Conservation (phyloP, 2,888 invertebrate genomes). For the Orthosia incerta region DNA sequence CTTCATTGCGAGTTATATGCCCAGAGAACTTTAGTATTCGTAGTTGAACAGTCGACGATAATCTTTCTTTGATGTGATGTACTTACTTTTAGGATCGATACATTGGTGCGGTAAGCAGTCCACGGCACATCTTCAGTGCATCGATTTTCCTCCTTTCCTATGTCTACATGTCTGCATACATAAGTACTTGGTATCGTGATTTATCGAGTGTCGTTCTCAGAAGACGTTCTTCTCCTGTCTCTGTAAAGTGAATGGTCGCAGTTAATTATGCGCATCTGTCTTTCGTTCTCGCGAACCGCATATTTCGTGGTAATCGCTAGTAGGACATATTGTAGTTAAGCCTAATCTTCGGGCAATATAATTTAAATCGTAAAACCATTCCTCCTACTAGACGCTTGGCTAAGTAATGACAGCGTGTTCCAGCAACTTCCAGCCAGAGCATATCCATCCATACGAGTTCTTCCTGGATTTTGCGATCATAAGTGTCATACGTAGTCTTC, state of each 20-base stretch:
- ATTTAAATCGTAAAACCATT: slow-evolving; percentile 18
- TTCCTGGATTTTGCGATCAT: background rate
- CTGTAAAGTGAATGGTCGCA: slow-evolving; percentile 37
- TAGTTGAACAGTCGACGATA: no score
- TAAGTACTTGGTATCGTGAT: slow-evolving; percentile 29
- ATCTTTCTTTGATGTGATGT: no score
- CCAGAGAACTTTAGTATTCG: no score
- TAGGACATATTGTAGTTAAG: slow-evolving; percentile 18
- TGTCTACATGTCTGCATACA: no score
- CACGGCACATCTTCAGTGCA: no score
- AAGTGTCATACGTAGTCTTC: background rate
- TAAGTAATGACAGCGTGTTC: slow-evolving; percentile 4
- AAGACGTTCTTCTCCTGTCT: slow-evolving; percentile 48
- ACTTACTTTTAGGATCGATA: no score
- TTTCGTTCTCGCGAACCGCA: slow-evolving; percentile 40
- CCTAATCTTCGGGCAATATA: slow-evolving; percentile 17
- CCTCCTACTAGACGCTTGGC: background rate
- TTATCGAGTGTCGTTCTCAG: slow-evolving; percentile 54
- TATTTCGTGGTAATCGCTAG: slow-evolving; percentile 23
- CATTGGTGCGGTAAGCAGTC: no score
- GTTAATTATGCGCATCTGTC: slow-evolving; percentile 57
- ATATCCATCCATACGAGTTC: background rate
- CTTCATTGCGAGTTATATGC: no score
- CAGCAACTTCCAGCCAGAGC: background rate
- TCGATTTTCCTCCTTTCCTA: no score